These are phyloP conservation scores for Microctenopoma steveboyesi DNA, from an alignment of 2,797 vertebrate species.

Conservation along the genomic window DNA sequence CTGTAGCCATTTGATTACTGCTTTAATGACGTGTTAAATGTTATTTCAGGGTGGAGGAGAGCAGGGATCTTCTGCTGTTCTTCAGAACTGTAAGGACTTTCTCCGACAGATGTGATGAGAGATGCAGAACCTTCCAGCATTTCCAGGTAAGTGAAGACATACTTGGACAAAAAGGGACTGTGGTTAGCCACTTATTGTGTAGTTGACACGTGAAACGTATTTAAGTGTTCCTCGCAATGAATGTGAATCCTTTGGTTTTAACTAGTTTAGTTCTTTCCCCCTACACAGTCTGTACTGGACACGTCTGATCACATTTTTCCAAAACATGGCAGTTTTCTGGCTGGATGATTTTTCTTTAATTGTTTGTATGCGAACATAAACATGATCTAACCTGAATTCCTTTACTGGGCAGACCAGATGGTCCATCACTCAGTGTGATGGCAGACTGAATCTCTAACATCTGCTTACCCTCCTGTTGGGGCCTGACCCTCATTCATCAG, in stretches of 20 bases:
- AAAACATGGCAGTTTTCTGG: background rate
- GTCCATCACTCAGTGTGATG: slow-evolving; percentile 16
- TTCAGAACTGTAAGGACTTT: slow-evolving; percentile 88
- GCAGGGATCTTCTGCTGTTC: slow-evolving; percentile 82
- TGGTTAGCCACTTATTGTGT: background rate
- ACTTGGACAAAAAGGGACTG: background rate
- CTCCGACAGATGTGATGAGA: slow-evolving; percentile 84
- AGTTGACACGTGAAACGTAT: background rate
- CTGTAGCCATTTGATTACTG: background rate
- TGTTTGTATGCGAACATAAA: background rate
- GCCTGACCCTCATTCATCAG: slow-evolving; percentile 28
- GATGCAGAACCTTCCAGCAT: slow-evolving; percentile 84
- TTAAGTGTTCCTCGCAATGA: background rate
- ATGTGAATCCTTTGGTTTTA: background rate
- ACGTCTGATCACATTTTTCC: background rate
- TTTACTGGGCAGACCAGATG: slow-evolving; percentile 20
- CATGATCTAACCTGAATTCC: slow-evolving; percentile 2
- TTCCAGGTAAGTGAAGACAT: slow-evolving; percentile 87
- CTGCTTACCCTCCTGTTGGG: background rate
- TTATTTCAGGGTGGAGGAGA: slow-evolving; percentile 86
- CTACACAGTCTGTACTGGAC: background rate
- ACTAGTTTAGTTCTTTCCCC: background rate
- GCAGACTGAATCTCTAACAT: slow-evolving; percentile 5
- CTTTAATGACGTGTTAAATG: background rate
- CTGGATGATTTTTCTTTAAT: background rate